Percentiles rank a stretch among this genome's conserved stretches.
phyloP scores from a whole-genome alignment of 2,797 vertebrate species.

The Chromis chromis region DNA sequence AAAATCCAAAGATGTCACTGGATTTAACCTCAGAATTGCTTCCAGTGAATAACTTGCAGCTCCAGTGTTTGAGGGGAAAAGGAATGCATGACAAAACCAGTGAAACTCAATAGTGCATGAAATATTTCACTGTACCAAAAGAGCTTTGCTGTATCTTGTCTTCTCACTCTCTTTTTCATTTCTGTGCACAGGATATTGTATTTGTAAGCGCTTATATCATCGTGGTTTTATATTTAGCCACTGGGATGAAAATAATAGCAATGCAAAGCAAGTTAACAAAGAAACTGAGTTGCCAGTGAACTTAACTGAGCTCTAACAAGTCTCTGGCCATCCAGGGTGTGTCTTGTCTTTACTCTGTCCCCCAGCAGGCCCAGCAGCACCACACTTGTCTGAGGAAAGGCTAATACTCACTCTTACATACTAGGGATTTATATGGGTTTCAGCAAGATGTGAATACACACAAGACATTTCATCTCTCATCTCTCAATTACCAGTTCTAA shows the following conservation, averaged over 20 bases:
- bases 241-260: conserved; percentile 2
- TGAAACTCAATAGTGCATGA: conserved; percentile 62
- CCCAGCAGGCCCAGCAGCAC: background rate
- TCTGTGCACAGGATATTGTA: conserved; percentile 24
- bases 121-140: conserved; percentile 49
- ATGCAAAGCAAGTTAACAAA: conserved; percentile 4
- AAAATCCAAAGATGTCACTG: conserved; percentile 48
- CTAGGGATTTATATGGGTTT: conserved; percentile 22
- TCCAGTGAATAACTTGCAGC: conserved; percentile 52
- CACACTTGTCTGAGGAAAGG: conserved; percentile 4
- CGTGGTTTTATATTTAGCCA: conserved; percentile 18
- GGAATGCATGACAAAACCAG: conserved; percentile 66
- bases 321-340: conserved; percentile 32
- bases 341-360: conserved; percentile 17
- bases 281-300: conserved; percentile 24
- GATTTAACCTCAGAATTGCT: conserved; percentile 38
- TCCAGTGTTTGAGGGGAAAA: conserved; percentile 47
- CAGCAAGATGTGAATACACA: conserved; percentile 22
- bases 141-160: conserved; percentile 27
- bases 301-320: conserved; percentile 24
- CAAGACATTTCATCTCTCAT: conserved; percentile 5
- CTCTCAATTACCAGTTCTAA: conserved; percentile 11
- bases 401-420: background rate
- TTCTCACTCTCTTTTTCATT: conserved; percentile 45
- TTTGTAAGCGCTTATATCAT: background rate